phyloP scores from a whole-genome alignment of 1,140 invertebrate genomes.

The Parasteatoda tepidariorum region DNA sequence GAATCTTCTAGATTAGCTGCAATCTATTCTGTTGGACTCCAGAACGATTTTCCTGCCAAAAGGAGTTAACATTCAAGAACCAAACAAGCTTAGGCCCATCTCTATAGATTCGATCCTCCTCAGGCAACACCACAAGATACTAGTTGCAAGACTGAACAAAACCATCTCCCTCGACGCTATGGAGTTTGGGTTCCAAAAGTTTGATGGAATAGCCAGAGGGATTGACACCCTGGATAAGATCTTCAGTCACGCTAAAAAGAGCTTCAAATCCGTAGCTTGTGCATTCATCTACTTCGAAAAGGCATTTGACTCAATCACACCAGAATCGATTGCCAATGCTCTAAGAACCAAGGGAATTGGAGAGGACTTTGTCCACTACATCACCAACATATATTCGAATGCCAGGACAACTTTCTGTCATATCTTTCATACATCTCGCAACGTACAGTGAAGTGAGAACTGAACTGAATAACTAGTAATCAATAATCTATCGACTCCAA shows the following conservation, averaged over 20 bases:
- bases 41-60: conserved; percentile 2
- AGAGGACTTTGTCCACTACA: too few relatives aligned
- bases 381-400: too few relatives aligned
- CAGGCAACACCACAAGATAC: too few relatives aligned
- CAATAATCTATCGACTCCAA: too few relatives aligned
- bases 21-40: neutral
- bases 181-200: neutral
- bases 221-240: neutral
- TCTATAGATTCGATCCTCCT: too few relatives aligned
- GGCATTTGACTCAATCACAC: neutral
- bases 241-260: neutral
- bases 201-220: neutral
- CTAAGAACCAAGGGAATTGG: neutral
- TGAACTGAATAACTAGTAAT: too few relatives aligned
- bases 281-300: neutral
- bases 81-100: neutral
- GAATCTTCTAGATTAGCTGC: too few relatives aligned
- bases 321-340: neutral
- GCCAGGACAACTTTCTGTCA: too few relatives aligned
- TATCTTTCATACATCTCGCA: too few relatives aligned
- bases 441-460: too few relatives aligned
- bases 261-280: neutral
- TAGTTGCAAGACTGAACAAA: too few relatives aligned
- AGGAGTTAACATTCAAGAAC: neutral
- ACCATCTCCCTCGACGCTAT: too few relatives aligned